These are phyloP conservation scores for Synodontis membranacea DNA, from an alignment of 2,113 vertebrate species.

Conservation along the genomic window DNA sequence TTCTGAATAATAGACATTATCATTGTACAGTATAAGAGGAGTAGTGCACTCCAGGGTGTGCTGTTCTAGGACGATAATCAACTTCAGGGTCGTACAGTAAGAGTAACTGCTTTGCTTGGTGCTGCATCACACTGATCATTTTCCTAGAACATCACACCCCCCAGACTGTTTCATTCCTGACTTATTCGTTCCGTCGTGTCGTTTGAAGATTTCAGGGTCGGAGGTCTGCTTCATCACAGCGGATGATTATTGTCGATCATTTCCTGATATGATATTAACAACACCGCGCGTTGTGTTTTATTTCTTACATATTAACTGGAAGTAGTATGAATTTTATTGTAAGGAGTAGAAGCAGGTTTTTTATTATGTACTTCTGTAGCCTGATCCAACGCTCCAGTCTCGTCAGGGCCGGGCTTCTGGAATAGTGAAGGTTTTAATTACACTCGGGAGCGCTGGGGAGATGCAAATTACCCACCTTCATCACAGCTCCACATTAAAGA, in stretches of 20 bases:
- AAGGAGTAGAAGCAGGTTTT: neutral
- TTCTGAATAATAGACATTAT: neutral
- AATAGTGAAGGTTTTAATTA: conserved; percentile 57
- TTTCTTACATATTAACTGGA: neutral
- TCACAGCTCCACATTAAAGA: conserved; percentile 55
- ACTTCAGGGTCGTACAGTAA: neutral
- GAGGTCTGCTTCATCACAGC: too few relatives aligned
- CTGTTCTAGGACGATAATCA: neutral
- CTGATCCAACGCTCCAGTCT: neutral
- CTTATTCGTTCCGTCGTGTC: too few relatives aligned
- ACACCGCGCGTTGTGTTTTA: too few relatives aligned
- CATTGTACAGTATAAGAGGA: neutral
- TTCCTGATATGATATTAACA: too few relatives aligned
- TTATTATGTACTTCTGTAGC: neutral
- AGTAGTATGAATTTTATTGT: neutral
- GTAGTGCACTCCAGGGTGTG: neutral
- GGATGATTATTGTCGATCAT: too few relatives aligned
- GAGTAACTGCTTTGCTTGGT: neutral
- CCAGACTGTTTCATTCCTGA: too few relatives aligned
- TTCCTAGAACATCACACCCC: neutral
- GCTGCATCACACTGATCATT: neutral
- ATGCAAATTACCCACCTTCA: conserved; percentile 61
- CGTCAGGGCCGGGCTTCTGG: neutral
- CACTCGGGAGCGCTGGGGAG: conserved; percentile 26
- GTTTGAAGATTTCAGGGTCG: too few relatives aligned